Percentiles rank a stretch among this genome's conserved stretches.
These are phyloP conservation scores for Corydoras maculifer DNA, from an alignment of 2,113 vertebrate genomes.

Conservation along the genomic window DNA sequence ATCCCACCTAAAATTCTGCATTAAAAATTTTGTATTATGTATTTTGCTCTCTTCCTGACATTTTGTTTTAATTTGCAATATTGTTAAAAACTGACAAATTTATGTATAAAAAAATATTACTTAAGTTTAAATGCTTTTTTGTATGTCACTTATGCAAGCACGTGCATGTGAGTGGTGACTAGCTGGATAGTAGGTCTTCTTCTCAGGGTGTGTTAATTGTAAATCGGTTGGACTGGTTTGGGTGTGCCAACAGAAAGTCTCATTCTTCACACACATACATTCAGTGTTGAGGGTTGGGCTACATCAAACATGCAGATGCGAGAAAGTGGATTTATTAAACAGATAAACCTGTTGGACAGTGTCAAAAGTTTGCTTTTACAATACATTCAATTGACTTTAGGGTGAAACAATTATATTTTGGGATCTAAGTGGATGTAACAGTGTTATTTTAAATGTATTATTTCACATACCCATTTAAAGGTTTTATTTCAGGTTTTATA, in stretches of 20 bases:
- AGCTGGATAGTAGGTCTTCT: constrained; percentile 11
- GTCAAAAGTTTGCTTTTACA: not conserved
- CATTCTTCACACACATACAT: constrained; percentile 49
- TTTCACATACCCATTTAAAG: too few relatives aligned
- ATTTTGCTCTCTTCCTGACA: too few relatives aligned
- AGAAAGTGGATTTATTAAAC: constrained; percentile 19
- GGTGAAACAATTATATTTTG: too few relatives aligned
- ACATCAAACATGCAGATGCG: constrained; percentile 21
- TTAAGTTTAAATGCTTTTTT: not conserved
- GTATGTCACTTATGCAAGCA: constrained; percentile 37
- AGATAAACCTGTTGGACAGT: not conserved
- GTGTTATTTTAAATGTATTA: too few relatives aligned
- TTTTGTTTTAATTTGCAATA: too few relatives aligned
- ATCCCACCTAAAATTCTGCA: too few relatives aligned
- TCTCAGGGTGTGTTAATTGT: constrained; percentile 27
- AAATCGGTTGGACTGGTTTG: constrained; percentile 36
- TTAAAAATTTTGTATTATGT: too few relatives aligned
- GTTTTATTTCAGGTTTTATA: too few relatives aligned
- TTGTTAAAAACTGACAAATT: too few relatives aligned
- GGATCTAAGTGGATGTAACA: too few relatives aligned
- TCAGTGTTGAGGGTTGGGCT: constrained; percentile 18
- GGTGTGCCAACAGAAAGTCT: constrained; percentile 34
- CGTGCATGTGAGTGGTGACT: constrained; percentile 7
- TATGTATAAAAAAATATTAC: too few relatives aligned
- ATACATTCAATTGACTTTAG: too few relatives aligned